Evolutionary conservation across 2,113 vertebrate genomes (phyloP).

Genomic region (Catharus minimus): DNA sequence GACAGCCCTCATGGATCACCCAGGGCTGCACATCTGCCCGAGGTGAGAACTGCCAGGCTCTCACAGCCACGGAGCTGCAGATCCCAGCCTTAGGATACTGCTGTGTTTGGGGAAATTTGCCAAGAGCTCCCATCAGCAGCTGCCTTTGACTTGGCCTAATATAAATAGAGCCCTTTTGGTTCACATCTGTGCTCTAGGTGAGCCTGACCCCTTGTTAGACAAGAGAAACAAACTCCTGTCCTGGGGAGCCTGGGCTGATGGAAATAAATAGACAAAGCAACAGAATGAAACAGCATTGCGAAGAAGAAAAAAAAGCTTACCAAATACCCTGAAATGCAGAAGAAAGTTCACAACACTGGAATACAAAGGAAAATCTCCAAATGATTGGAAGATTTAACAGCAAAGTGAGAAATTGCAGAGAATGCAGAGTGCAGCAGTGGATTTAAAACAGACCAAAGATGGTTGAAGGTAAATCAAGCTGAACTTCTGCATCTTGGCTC

Average conservation of each 20-base stretch:
- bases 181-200: neutral
- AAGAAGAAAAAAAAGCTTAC: neutral
- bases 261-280: neutral
- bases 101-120: neutral
- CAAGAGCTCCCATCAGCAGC: neutral
- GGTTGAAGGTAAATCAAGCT: slow-evolving; percentile 28
- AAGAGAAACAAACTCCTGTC: neutral
- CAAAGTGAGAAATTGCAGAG: neutral
- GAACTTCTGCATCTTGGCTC: slow-evolving; percentile 1
- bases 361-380: neutral
- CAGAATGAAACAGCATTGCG: neutral
- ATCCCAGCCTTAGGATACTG: neutral
- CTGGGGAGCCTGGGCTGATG: neutral
- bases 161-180: rapidly evolving
- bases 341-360: neutral
- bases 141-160: neutral
- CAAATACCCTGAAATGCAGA: neutral
- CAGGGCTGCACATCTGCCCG: no score
- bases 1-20: neutral
- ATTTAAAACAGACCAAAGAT: slow-evolving; percentile 14
- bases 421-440: neutral
- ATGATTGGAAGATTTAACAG: neutral
- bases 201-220: neutral
- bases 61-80: rapidly evolving
- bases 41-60: neutral